Conservation (phyloP, 2,113 vertebrate species). For the Oenanthe melanoleuca region DNA sequence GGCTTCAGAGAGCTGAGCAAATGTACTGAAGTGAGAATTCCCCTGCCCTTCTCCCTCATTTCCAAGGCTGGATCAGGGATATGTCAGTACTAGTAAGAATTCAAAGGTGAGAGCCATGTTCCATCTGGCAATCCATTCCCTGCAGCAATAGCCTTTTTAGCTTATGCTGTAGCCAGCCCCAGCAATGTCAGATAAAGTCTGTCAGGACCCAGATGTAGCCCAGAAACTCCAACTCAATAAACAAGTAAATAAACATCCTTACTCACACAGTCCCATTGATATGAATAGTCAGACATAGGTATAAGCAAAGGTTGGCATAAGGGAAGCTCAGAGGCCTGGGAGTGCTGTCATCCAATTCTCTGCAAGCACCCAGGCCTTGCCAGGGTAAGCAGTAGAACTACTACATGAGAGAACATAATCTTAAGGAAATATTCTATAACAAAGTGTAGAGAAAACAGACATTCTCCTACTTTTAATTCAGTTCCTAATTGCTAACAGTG, state of each 20-base stretch:
- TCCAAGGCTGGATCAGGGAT: not conserved
- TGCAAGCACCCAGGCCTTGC: not conserved
- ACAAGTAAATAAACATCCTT: not conserved
- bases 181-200: not conserved
- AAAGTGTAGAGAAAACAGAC: conserved; percentile 25
- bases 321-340: not conserved
- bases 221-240: not conserved
- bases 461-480: conserved; percentile 30
- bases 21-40: not conserved
- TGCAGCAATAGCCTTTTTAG: not conserved
- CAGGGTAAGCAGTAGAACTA: not conserved
- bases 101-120: not conserved
- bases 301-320: not conserved
- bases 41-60: not conserved
- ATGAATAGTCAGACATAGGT: not conserved
- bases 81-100: not conserved
- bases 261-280: not conserved
- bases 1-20: not conserved
- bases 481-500: conserved; percentile 46
- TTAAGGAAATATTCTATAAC: conserved; percentile 26
- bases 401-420: not conserved
- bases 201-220: not conserved
- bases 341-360: not conserved
- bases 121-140: not conserved
- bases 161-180: not conserved